Percentiles rank a stretch among this genome's conserved stretches.
phyloP scores from a whole-genome alignment of 2,113 vertebrate species.

The Callopanchax toddi region DNA sequence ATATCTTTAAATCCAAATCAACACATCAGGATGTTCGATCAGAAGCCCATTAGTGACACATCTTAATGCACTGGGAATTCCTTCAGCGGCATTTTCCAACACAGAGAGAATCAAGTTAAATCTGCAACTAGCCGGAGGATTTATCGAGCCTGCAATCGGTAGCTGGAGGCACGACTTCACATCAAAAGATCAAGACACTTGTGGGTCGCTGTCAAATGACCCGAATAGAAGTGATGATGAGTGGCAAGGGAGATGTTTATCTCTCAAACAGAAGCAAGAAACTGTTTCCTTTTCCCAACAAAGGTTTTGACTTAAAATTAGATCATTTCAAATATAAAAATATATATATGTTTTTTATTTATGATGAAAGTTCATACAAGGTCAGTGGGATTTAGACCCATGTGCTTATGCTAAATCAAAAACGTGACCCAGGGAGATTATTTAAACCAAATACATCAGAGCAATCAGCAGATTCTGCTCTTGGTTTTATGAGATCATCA shows the following conservation, averaged over 20 bases:
- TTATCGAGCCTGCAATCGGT: neutral
- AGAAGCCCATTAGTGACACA: neutral
- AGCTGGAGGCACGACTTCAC: neutral
- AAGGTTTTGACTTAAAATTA: no score
- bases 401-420: constrained; percentile 36
- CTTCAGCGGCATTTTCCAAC: neutral
- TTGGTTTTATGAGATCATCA: constrained; percentile 67
- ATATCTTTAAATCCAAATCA: no score
- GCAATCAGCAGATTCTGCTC: constrained; percentile 62
- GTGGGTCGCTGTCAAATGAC: no score
- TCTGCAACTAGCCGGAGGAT: neutral
- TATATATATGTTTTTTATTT: no score
- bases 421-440: constrained; percentile 54
- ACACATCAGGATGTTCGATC: neutral
- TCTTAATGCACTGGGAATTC: neutral
- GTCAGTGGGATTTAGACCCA: constrained; percentile 7
- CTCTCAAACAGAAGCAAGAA: no score
- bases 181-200: neutral
- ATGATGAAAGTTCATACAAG: neutral
- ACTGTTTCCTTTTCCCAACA: no score
- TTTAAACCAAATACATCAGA: constrained; percentile 55
- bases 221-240: no score
- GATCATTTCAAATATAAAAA: no score
- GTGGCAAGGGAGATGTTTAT: no score
- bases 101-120: neutral